Evolutionary conservation across 2,888 invertebrate species (phyloP), one percentile per base, ranked within the genome.

Genomic region (Ephialtes manifestator): DNA sequence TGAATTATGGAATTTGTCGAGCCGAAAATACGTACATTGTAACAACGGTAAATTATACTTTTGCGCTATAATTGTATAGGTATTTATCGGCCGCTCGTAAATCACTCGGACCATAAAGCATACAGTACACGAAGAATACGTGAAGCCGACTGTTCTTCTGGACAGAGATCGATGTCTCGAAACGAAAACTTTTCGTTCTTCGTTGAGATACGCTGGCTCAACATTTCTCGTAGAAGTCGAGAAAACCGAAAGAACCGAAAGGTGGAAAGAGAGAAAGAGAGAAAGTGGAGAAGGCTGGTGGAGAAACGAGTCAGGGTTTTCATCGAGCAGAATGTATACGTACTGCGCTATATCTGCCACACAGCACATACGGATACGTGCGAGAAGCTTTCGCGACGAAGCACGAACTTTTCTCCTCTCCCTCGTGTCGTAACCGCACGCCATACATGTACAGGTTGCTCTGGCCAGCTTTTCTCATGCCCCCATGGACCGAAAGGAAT

Each of bases 1-100:
- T 82, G 82, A 82, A 74, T 82, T 72, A 82, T 80, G 76, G 53
- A 67, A 79, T 82, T 79, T 74, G 63, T 75, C 65, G 31, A 46
- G 43, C 20, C 43, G 11, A 78, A 75, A 70, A 48, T 28, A 11
- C 11, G 51, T 68, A 58, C 31, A 67, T 53, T 35, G 63, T 53
- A 18, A 5, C 24, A 15, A 43, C 18, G 46, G 13, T 72, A 11
- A 75, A 85, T 82, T 75, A 82, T 67, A 82, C 71, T 76, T 76
- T 67, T 18, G 2, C 28, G 35, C 18, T 24, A 35, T 67, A 79
- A 82, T 85, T 85, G 76, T 71, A 28, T 67, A 67, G n/a, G 24
- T 71, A 67, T 82, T 82, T 82, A 79, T 72, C 31, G 39, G 51
- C 53, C 39, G 39, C 65, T 74, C 83, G 51, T 68, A 78, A 72